Percentiles rank a stretch among this genome's conserved stretches.
Evolutionary conservation across 2,797 vertebrate species (phyloP).

Genomic region (Spinus pinus): DNA sequence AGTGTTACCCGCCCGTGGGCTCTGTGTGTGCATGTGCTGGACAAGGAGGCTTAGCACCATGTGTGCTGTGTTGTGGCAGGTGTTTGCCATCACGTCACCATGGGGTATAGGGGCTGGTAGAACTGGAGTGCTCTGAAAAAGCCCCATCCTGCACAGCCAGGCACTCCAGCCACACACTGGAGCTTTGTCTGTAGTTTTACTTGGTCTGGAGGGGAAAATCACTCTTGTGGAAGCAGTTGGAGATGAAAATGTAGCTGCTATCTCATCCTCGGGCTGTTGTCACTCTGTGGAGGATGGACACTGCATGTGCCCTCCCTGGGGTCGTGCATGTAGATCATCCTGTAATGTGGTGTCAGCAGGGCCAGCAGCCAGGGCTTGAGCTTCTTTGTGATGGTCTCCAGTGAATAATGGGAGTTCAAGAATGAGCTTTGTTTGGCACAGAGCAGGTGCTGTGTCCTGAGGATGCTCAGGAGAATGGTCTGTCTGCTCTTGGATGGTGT

Average conservation of each 20-base stretch:
- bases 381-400: background rate
- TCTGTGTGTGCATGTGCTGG: background rate
- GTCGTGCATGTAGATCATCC: background rate
- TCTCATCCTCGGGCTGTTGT: background rate
- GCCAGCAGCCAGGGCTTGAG: background rate
- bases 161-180: too few relatives aligned
- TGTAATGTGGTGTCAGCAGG: background rate
- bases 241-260: background rate
- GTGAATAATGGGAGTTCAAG: background rate
- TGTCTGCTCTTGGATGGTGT: background rate
- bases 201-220: background rate
- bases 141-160: background rate
- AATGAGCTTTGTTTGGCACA: background rate
- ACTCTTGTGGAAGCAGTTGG: background rate
- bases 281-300: background rate
- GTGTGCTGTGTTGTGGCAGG: accelerated
- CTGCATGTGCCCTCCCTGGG: background rate
- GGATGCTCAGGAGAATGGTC: background rate
- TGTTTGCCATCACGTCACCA: accelerated
- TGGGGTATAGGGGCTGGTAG: background rate
- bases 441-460: background rate
- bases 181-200: background rate
- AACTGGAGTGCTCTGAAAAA: background rate
- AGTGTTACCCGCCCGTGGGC: background rate
- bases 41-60: background rate